Evolutionary conservation across 2,888 invertebrate species (phyloP).

Genomic region (Balanococcus diminutus): DNA sequence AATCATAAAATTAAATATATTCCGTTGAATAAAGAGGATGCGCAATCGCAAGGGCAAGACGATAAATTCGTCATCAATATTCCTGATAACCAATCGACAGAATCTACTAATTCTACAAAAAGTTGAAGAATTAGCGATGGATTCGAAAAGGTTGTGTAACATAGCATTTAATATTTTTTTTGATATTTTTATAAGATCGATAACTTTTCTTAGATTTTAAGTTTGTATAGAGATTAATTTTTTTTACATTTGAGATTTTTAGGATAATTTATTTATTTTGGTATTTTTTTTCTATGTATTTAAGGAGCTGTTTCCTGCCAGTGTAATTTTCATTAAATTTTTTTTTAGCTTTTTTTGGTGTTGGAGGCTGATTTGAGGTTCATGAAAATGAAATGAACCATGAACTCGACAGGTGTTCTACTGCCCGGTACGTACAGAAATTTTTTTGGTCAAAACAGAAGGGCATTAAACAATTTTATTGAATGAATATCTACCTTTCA

Average conservation of each 20-base stretch:
- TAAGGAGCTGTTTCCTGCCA: neutral
- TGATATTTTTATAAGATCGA: neutral
- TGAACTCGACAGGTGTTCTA: too few relatives aligned
- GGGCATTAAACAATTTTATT: too few relatives aligned
- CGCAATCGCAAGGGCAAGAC: too few relatives aligned
- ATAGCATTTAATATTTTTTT: conserved; percentile 45
- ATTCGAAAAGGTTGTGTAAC: conserved; percentile 36
- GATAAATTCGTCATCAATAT: conserved; percentile 39
- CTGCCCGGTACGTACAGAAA: too few relatives aligned
- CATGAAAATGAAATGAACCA: too few relatives aligned
- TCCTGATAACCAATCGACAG: conserved; percentile 24
- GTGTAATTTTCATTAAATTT: neutral
- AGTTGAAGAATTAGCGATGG: neutral
- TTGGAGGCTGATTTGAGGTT: too few relatives aligned
- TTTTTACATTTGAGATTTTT: neutral
- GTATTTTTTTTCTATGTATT: neutral
- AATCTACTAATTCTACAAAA: conserved; percentile 20
- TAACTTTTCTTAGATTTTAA: neutral
- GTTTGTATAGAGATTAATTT: neutral
- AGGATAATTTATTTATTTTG: neutral
- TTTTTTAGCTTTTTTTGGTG: neutral
- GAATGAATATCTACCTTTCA: too few relatives aligned
- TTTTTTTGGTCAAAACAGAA: too few relatives aligned
- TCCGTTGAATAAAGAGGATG: too few relatives aligned
- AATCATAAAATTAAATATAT: conserved; percentile 50